A percentile compares a stretch with the other conserved stretches of the same genome.
phyloP scores from a whole-genome alignment of 2,888 invertebrate genomes.

The Drosophila acutilabella region DNA sequence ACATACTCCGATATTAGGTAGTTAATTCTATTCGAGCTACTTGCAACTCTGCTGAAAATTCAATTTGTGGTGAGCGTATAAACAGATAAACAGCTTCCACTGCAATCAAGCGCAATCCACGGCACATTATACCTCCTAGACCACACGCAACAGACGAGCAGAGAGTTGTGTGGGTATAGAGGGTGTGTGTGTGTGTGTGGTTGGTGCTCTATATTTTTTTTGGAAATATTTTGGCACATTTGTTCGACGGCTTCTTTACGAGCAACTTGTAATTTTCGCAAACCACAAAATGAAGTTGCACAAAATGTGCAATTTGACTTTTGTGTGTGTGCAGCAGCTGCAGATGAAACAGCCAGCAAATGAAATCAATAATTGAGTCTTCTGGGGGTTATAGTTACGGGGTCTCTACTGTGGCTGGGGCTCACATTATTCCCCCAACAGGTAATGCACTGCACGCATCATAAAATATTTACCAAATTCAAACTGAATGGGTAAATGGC shows the following conservation, averaged over 20 bases:
- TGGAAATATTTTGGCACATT: constrained; percentile 59
- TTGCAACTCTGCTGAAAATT: constrained; percentile 56
- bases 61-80: constrained; percentile 63
- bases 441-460: constrained; percentile 51
- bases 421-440: constrained; percentile 31
- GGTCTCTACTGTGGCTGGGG: background rate
- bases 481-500: constrained; percentile 47
- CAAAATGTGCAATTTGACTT: constrained; percentile 64
- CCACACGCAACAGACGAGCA: constrained; percentile 33
- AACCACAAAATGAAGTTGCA: constrained; percentile 66
- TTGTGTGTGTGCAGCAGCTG: constrained; percentile 45
- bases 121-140: constrained; percentile 26
- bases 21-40: constrained; percentile 61
- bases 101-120: constrained; percentile 36
- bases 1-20: constrained; percentile 47
- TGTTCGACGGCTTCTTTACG: constrained; percentile 52
- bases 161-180: background rate
- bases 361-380: constrained; percentile 43
- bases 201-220: constrained; percentile 19
- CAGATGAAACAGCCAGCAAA: constrained; percentile 11
- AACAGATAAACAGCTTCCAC: constrained; percentile 45
- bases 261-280: constrained; percentile 62
- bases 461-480: constrained; percentile 69
- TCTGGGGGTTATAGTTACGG: constrained; percentile 3
- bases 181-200: too few relatives aligned